Evolutionary conservation across 2,888 invertebrate genomes (phyloP).

Genomic region (Escarpia spicata): DNA sequence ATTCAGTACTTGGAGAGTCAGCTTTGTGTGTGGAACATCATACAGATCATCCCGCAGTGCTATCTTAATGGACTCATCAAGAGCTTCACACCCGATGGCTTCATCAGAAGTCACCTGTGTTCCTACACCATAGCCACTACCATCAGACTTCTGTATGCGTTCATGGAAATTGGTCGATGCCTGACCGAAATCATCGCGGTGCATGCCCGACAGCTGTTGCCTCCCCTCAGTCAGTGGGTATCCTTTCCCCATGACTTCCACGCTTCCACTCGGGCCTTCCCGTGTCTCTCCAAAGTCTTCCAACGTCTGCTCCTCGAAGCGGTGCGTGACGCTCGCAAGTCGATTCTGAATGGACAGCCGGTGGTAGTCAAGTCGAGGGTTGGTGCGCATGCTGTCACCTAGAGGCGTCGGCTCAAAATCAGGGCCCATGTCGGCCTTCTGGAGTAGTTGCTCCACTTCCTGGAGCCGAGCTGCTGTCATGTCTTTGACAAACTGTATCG

Average conservation of each 20-base stretch:
- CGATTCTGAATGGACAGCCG: not conserved
- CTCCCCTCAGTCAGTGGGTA: not conserved
- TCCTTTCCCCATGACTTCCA: not conserved
- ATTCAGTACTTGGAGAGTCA: not conserved
- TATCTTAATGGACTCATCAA: not conserved
- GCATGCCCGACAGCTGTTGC: not conserved
- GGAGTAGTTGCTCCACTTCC: slow-evolving; percentile 43
- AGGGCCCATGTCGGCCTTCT: slow-evolving; percentile 48
- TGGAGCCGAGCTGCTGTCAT: slow-evolving; percentile 34
- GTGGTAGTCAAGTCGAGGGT: slow-evolving; percentile 14
- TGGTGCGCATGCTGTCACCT: slow-evolving; percentile 7
- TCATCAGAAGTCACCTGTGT: not conserved
- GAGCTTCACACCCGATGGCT: not conserved
- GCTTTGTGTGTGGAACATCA: not conserved
- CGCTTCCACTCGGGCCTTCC: not conserved
- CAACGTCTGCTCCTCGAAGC: not conserved
- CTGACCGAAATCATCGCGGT: not conserved
- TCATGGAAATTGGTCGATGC: not conserved
- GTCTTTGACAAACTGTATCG: slow-evolving; percentile 47
- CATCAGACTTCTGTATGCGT: not conserved
- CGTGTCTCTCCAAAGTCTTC: not conserved
- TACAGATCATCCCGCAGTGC: not conserved
- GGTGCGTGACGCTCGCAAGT: not conserved
- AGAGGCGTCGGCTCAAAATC: slow-evolving; percentile 36
- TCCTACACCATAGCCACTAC: not conserved